These are phyloP conservation scores for Mobula birostris DNA, from an alignment of 2,113 vertebrate species.

Conservation along the genomic window DNA sequence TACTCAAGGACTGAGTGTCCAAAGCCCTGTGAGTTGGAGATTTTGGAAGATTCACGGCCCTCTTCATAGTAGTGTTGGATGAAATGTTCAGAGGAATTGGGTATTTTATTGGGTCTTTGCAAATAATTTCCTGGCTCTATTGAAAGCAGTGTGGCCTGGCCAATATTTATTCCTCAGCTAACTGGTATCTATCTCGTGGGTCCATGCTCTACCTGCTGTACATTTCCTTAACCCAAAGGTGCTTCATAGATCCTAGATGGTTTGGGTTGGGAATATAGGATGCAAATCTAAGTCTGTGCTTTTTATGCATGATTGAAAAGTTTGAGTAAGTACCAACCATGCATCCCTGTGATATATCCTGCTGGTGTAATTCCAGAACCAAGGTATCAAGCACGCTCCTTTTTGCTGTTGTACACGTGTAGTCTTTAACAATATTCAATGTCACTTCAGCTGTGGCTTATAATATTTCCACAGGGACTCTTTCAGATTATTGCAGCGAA, in stretches of 20 bases:
- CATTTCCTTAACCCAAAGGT: neutral
- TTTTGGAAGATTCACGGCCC: too few relatives aligned
- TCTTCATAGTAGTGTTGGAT: neutral
- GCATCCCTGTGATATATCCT: neutral
- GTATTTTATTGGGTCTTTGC: neutral
- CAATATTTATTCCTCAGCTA: neutral
- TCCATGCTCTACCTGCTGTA: neutral
- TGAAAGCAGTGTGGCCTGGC: neutral
- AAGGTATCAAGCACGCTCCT: neutral
- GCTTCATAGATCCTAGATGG: neutral
- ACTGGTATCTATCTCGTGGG: neutral
- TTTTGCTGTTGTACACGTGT: neutral
- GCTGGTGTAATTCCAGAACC: neutral
- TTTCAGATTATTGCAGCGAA: constrained; percentile 68
- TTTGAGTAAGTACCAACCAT: neutral
- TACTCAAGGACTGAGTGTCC: too few relatives aligned
- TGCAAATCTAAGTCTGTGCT: neutral
- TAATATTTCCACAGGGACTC: constrained; percentile 55
- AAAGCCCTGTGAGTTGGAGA: too few relatives aligned
- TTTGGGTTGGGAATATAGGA: neutral
- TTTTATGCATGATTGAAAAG: neutral
- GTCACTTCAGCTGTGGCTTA: neutral
- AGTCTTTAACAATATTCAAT: neutral
- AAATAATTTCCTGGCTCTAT: neutral
- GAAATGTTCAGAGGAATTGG: neutral